A percentile compares a stretch with the other conserved stretches of the same genome.
These are phyloP conservation scores for Plusia festucae DNA, from an alignment of 2,888 invertebrate genomes.

Conservation along the genomic window DNA sequence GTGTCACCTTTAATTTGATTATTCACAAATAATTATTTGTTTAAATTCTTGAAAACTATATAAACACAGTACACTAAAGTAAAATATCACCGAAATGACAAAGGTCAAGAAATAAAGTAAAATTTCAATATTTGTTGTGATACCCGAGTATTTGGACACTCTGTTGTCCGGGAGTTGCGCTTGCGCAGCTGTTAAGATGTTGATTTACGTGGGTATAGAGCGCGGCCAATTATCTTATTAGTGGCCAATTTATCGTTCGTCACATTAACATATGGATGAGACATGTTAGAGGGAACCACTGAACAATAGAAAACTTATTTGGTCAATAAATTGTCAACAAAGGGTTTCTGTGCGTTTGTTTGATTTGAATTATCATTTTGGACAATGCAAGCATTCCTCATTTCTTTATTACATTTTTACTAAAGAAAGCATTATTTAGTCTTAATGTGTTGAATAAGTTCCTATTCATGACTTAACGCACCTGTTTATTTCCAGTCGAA, in stretches of 20 bases:
- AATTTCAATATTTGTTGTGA: slow-evolving; percentile 50
- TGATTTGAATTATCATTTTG: slow-evolving; percentile 20
- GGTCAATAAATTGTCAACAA: slow-evolving; percentile 15
- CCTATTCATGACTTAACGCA: slow-evolving; percentile 22
- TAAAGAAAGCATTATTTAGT: slow-evolving; percentile 8
- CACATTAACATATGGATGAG: slow-evolving; percentile 85
- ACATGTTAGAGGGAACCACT: slow-evolving; percentile 64
- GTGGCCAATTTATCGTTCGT: slow-evolving; percentile 87
- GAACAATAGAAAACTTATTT: slow-evolving; percentile 39
- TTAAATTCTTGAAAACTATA: slow-evolving; percentile 22
- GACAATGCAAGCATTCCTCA: neutral
- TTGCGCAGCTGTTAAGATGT: slow-evolving; percentile 84
- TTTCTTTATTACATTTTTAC: slow-evolving; percentile 1
- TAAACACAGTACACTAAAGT: slow-evolving; percentile 30
- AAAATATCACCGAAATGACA: slow-evolving; percentile 38
- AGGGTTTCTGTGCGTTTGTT: slow-evolving; percentile 14
- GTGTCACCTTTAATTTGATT: slow-evolving; percentile 43
- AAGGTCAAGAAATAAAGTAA: slow-evolving; percentile 54
- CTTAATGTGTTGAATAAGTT: slow-evolving; percentile 10
- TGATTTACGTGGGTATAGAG: slow-evolving; percentile 87
- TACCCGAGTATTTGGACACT: slow-evolving; percentile 61
- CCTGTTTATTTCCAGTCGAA: slow-evolving; percentile 40
- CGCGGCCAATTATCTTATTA: slow-evolving; percentile 88
- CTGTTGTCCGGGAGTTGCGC: slow-evolving; percentile 62
- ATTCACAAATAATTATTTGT: slow-evolving; percentile 41